Conservation (phyloP, 2,113 vertebrate genomes). For the Rynchops niger region DNA sequence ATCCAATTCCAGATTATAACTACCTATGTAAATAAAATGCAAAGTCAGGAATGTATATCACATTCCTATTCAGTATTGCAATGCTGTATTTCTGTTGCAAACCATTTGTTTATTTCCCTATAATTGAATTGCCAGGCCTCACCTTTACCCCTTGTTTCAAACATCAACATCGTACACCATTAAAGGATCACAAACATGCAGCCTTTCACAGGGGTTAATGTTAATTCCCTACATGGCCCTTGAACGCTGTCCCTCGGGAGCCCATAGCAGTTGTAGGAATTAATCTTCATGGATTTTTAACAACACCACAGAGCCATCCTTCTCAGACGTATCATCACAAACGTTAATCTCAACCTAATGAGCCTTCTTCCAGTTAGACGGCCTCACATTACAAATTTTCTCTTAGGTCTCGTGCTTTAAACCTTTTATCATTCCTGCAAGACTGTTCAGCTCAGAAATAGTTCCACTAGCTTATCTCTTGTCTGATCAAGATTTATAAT, state of each 20-base stretch:
- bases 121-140: neutral
- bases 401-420: neutral
- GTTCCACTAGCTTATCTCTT: neutral
- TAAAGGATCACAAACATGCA: neutral
- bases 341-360: neutral
- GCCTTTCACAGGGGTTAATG: neutral
- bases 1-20: neutral
- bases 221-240: neutral
- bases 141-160: neutral
- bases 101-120: neutral
- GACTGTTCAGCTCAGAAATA: neutral
- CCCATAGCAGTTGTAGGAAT: neutral
- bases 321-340: neutral
- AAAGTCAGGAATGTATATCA: neutral
- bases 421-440: neutral
- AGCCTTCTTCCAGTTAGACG: neutral
- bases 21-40: neutral
- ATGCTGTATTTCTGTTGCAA: neutral
- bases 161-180: neutral
- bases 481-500: neutral
- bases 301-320: neutral
- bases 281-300: neutral
- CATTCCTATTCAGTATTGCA: neutral
- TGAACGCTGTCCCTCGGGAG: neutral
- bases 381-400: neutral